Base-by-base conservation (phyloP, 2,888 invertebrate genomes). In the Phortica magna region DNA sequence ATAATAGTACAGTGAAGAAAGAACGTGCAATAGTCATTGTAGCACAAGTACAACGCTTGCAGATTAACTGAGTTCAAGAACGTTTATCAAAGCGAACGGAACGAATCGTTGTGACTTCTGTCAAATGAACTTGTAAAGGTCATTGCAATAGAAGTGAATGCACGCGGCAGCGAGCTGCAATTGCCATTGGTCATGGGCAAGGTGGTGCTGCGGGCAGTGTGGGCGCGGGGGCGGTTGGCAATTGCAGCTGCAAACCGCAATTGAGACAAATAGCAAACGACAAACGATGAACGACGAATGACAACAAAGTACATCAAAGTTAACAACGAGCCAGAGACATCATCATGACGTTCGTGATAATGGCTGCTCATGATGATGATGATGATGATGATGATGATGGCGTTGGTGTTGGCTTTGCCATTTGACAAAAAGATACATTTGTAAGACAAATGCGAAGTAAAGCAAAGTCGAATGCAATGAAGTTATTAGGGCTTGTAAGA, bases 71-170 rank as follows among this genome's bases (percentile, higher is more conserved):
- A 79, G 88, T 85, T 85, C 87, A 88, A 87, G 88, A 78, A 87
- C 85, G 88, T 85, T 61, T 61, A 61, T 61, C 61, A 61, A 61
- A 61, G 31, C 59, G 19, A 68, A 17, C 22, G n/a, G 5, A 31
- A 31, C 31, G 31, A 31, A 31, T 2, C 31, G 31, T 31, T 31
- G 5, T 31, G 31, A 31, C 31, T 31, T 31, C 55, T 14, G 77
- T 78, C 78, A 76, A 83, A 82, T 89, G 90, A 89, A 90, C 90
- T 89, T 89, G 89, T 79, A 89, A 89, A 89, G 89, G 89, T 89
- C 89, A 81, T 79, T 80, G 87, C 82, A 87, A 84, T 89, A 88
- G 89, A 89, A 83, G 83, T 84, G 81, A 89, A 88, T 88, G 85
- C 85, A 89, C 83, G 80, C 86, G 61, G 77, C 77, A 68, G 77